phyloP scores from a whole-genome alignment of 2,888 invertebrate species.

The Tanypteryx hageni region DNA sequence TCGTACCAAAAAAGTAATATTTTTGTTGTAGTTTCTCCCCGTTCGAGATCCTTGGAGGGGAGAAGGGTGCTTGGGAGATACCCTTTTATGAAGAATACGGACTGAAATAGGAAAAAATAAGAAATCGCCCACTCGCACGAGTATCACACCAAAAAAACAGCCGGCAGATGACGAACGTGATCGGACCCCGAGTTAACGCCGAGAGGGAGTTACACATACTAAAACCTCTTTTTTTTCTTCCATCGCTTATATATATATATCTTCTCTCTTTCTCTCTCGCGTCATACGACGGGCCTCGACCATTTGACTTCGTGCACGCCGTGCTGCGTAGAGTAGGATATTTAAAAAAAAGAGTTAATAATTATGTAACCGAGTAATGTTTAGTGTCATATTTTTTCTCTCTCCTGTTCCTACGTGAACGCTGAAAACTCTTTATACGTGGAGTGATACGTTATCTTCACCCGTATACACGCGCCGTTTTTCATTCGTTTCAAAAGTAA shows the following conservation, averaged over 20 bases:
- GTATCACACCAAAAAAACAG: conserved; percentile 28
- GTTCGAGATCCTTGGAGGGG: background rate
- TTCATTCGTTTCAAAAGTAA: no score
- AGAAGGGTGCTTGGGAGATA: background rate
- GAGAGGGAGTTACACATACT: background rate
- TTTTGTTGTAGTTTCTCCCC: background rate
- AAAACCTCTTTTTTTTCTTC: background rate
- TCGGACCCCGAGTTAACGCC: conserved; percentile 9
- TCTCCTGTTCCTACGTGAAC: conserved; percentile 53
- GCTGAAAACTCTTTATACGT: conserved; percentile 5
- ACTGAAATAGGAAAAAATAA: conserved; percentile 14
- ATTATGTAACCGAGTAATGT: conserved; percentile 50
- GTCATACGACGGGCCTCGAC: background rate
- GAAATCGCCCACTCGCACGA: conserved; percentile 14
- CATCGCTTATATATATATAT: no score
- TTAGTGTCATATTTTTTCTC: conserved; percentile 60
- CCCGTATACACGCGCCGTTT: background rate
- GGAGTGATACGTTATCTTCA: conserved; percentile 44
- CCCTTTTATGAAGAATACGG: conserved; percentile 22
- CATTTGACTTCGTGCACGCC: conserved; percentile 37
- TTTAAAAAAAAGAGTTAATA: conserved; percentile 43
- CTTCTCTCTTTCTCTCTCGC: background rate
- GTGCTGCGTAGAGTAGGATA: conserved; percentile 38
- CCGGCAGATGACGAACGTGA: conserved; percentile 19
- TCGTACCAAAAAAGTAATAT: background rate